These are phyloP conservation scores for Luperina testacea DNA, from an alignment of 2,888 invertebrate genomes.

Conservation along the genomic window DNA sequence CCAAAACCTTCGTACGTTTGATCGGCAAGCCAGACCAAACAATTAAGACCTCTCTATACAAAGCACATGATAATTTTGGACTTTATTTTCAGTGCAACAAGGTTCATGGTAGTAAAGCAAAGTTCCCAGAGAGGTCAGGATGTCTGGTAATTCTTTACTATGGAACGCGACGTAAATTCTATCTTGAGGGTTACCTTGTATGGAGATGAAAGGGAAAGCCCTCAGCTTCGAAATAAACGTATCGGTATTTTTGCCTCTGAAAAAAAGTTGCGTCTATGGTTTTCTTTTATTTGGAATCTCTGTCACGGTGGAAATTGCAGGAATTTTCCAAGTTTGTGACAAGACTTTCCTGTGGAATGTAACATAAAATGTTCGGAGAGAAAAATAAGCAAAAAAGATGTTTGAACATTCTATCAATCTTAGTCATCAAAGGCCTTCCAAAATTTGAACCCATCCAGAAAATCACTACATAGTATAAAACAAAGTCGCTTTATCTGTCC, in stretches of 20 bases:
- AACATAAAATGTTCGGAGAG: neutral
- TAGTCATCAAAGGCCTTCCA: conserved; percentile 15
- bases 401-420: conserved; percentile 32
- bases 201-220: conserved; percentile 79
- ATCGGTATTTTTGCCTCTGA: conserved; percentile 50
- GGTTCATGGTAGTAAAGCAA: conserved; percentile 5
- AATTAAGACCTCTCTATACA: conserved; percentile 10
- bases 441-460: conserved; percentile 26
- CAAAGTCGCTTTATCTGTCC: too few species aligned
- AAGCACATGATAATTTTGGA: neutral
- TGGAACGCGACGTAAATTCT: conserved; percentile 81
- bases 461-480: too few species aligned
- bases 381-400: neutral
- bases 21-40: conserved; percentile 43
- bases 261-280: conserved; percentile 38
- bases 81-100: neutral
- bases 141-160: conserved; percentile 75
- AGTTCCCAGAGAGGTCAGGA: conserved; percentile 20
- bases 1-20: conserved; percentile 55
- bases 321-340: neutral
- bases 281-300: conserved; percentile 18
- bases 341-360: neutral
- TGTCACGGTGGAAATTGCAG: conserved; percentile 4
- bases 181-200: conserved; percentile 71
- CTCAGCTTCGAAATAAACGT: conserved; percentile 59